These are phyloP conservation scores for Arge pagana DNA, from an alignment of 2,888 invertebrate species.

Conservation along the genomic window DNA sequence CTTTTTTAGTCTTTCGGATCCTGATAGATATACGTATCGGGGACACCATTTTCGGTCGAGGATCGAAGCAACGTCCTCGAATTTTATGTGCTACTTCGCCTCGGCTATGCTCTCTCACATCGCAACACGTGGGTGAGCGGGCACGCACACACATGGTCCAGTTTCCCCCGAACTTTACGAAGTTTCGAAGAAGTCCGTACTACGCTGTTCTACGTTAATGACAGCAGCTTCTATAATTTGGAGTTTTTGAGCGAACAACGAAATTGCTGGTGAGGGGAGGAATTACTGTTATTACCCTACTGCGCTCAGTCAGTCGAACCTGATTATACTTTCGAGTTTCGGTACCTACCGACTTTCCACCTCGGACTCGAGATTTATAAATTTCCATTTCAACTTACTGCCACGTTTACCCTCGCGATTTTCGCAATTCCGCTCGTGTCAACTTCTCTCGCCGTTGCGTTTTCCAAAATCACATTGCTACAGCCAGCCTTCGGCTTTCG, in stretches of 20 bases:
- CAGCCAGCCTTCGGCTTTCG: too few species aligned
- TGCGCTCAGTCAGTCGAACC: slow-evolving; percentile 51
- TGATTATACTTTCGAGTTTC: slow-evolving; percentile 54
- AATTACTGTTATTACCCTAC: slow-evolving; percentile 57
- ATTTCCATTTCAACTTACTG: slow-evolving; percentile 47
- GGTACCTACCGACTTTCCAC: slow-evolving; percentile 29
- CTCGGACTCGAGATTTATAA: slow-evolving; percentile 31
- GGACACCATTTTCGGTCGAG: too few species aligned
- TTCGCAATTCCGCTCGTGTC: slow-evolving; percentile 14
- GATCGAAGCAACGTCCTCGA: too few species aligned
- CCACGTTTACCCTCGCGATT: slow-evolving; percentile 33
- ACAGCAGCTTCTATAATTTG: slow-evolving; percentile 58
- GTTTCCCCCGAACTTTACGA: slow-evolving; percentile 38
- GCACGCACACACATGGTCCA: slow-evolving; percentile 19
- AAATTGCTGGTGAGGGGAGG: slow-evolving; percentile 54
- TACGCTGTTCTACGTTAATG: slow-evolving; percentile 45
- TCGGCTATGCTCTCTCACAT: too few species aligned
- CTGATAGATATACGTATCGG: too few species aligned
- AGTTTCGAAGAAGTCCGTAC: slow-evolving; percentile 37
- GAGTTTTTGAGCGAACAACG: slow-evolving; percentile 56
- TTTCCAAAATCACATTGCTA: too few species aligned
- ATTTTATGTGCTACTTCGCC: too few species aligned
- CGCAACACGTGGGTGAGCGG: too few species aligned
- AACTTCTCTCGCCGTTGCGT: too few species aligned
- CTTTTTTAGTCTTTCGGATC: too few species aligned